A percentile compares a stretch with the other conserved stretches of the same genome.
Evolutionary conservation across 2,113 vertebrate genomes (phyloP).

Genomic region (Gallinago undulata): DNA sequence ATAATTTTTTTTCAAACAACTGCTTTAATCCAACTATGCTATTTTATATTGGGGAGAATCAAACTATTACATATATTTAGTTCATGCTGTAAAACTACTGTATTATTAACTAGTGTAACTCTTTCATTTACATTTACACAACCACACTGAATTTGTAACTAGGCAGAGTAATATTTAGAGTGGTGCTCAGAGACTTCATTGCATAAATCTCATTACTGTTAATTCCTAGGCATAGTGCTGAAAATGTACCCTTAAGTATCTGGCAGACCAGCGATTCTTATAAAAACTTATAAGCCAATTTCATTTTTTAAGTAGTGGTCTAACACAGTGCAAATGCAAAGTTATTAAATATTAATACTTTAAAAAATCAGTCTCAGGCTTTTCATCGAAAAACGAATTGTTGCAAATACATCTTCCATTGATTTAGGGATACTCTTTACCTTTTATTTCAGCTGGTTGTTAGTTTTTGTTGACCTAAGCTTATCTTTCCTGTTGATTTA

Average conservation of each 20-base stretch:
- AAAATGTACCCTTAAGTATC: slow-evolving; percentile 17
- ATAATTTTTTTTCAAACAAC: neutral
- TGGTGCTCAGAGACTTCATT: neutral
- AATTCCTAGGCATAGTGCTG: neutral
- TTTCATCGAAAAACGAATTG: neutral
- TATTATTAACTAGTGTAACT: too few relatives aligned
- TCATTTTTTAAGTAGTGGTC: slow-evolving; percentile 11
- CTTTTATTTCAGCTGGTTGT: neutral
- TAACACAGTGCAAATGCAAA: slow-evolving; percentile 8
- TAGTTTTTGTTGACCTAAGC: neutral
- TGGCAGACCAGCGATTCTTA: neutral
- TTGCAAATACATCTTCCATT: neutral
- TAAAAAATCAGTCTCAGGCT: slow-evolving; percentile 10
- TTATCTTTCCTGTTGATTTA: neutral
- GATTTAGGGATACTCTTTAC: neutral
- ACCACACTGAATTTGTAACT: neutral
- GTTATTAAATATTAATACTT: slow-evolving; percentile 35
- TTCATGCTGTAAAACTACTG: neutral
- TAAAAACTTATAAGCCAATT: slow-evolving; percentile 44
- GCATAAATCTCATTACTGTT: slow-evolving; percentile 35
- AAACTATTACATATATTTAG: neutral
- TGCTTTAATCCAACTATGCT: neutral
- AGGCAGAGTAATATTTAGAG: slow-evolving; percentile 17
- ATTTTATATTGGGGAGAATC: neutral
- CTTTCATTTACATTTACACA: neutral